These are phyloP conservation scores for Edolisoma coerulescens DNA, from an alignment of 2,113 vertebrate species.

Conservation along the genomic window DNA sequence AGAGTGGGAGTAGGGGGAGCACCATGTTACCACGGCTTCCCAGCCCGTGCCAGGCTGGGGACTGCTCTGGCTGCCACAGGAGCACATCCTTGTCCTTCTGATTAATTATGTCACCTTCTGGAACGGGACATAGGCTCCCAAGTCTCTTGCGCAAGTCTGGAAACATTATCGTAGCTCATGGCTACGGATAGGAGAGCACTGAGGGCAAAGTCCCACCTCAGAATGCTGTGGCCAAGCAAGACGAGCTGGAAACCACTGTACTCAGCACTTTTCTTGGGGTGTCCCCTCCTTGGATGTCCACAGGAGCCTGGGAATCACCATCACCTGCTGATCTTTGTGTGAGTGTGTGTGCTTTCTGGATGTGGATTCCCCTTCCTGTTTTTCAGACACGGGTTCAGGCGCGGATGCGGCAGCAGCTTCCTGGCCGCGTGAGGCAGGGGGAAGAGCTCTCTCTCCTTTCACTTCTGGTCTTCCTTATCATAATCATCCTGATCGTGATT, in stretches of 20 bases:
- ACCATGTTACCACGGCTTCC: accelerated
- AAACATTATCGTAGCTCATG: accelerated
- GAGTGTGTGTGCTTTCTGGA: background rate
- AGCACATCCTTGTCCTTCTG: background rate
- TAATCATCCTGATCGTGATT: background rate
- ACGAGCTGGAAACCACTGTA: background rate
- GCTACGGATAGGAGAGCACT: background rate
- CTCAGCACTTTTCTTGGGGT: background rate
- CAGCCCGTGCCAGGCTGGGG: accelerated
- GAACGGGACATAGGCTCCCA: background rate
- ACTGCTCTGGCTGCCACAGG: background rate
- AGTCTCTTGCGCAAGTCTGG: background rate
- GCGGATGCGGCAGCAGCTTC: background rate
- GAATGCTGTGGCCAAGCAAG: background rate
- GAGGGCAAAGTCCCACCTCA: background rate
- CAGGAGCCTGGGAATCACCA: background rate
- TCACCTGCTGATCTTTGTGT: background rate
- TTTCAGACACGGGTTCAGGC: background rate
- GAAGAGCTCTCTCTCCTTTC: background rate
- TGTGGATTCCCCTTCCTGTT: background rate
- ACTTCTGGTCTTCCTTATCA: background rate
- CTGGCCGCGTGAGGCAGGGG: background rate
- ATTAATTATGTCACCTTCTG: background rate
- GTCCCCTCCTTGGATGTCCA: background rate
- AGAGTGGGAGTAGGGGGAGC: background rate